Evolutionary conservation across 2,113 vertebrate genomes (phyloP).

Genomic region (Rattus rattus): DNA sequence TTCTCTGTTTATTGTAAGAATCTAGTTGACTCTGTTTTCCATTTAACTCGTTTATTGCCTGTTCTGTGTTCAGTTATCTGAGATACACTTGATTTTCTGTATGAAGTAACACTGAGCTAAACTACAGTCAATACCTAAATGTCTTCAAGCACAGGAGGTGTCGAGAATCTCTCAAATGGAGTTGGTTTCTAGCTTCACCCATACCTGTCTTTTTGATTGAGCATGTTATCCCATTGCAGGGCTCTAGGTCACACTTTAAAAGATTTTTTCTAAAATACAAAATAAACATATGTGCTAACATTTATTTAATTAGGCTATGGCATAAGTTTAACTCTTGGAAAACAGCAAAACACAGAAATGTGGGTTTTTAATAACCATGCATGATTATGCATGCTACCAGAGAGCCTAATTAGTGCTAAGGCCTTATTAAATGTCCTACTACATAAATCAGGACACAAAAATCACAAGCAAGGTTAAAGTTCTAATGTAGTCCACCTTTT

Average conservation of each 20-base stretch:
- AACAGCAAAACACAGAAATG: not conserved
- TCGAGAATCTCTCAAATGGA: not conserved
- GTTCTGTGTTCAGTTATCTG: not conserved
- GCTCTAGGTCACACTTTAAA: not conserved
- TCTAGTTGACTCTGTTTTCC: conserved; percentile 4
- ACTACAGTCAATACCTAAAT: not conserved
- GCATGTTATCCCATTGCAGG: not conserved
- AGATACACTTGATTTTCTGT: not conserved
- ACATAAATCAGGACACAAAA: not conserved
- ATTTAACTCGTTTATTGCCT: not conserved
- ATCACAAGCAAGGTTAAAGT: not conserved
- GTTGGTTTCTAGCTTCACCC: not conserved
- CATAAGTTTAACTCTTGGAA: not conserved
- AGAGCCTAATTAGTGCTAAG: not conserved
- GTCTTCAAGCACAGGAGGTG: not conserved
- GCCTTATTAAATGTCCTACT: not conserved
- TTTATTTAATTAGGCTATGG: not conserved
- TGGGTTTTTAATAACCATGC: not conserved
- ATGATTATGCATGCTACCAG: not conserved
- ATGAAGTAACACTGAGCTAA: not conserved
- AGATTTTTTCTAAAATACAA: conserved; percentile 1
- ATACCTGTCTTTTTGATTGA: not conserved
- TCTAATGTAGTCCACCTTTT: not conserved
- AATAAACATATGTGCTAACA: not conserved
- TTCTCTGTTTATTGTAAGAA: conserved; percentile 7